Base-by-base conservation (phyloP, 2,113 vertebrate species). In the Argyrosomus japonicus region DNA sequence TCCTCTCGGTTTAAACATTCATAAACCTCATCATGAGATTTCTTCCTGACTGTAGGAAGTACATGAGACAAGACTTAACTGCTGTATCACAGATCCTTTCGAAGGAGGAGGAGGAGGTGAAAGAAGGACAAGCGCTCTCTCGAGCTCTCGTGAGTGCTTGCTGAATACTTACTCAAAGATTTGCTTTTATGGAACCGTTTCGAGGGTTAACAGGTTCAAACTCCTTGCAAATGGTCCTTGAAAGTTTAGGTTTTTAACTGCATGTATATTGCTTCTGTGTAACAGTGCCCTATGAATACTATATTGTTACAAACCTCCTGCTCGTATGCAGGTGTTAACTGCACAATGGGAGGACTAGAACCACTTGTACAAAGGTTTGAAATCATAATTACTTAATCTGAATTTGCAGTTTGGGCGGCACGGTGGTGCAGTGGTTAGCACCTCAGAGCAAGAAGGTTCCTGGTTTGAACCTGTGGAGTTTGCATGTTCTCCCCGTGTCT, bases 161-260 rank as follows among this genome's bases (percentile, higher is more conserved):
- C 29, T 68, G 48, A 77, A 63, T 63, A 77, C 79, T 72, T 68
- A 68, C 63, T 79, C 2, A 19, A 47, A 58, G 71, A 67, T 65
- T 43, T 79, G n/a, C 60, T 32, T 78, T 81, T 56, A 75, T 56
- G 56, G 43, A 64, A 81, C 12, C 2, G 19, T 77, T 76, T 76
- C 21, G 64, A 76, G 69, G 27, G 47, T 61, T 70, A 71, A 84
- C 57, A 21, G 50, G 43, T 68, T 25, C 51, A 65, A 43, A 51
- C 9, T 70, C 32, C 45, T 29, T 40, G 45, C 21, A 77, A 76
- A 79, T 29, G 25, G 23, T 5, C 36, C 62, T 8, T 2, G 29
- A 70, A 70, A 36, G 50, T 53, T 40, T 62, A 4, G 23, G 1
- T 21, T 56, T 72, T 27, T 13, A 27, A 57, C n/a, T 36, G 36